These are phyloP conservation scores for Parasteatoda tepidariorum DNA, from an alignment of 1,140 invertebrate genomes.

Conservation along the genomic window DNA sequence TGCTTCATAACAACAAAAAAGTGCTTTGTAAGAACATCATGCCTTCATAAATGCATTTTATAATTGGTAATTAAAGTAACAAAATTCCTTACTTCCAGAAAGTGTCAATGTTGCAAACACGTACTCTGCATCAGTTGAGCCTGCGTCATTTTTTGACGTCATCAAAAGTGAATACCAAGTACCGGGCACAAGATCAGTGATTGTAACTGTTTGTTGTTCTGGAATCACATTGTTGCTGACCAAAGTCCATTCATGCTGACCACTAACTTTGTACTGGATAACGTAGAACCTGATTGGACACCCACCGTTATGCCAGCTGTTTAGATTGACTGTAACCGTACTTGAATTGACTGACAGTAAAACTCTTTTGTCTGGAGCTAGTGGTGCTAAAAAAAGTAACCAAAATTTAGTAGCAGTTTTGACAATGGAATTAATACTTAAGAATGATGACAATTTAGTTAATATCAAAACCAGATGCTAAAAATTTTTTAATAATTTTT, in stretches of 20 bases:
- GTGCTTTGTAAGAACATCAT: too few species aligned
- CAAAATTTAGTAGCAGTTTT: neutral
- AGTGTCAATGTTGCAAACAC: slow-evolving; percentile 77
- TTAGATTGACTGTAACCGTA: slow-evolving; percentile 69
- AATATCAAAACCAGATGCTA: too few species aligned
- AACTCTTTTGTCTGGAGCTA: slow-evolving; percentile 54
- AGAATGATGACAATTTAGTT: too few species aligned
- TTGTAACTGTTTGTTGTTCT: slow-evolving; percentile 55
- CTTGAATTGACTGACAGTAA: slow-evolving; percentile 67
- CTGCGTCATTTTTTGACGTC: slow-evolving; percentile 91
- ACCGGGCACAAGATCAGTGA: slow-evolving; percentile 79
- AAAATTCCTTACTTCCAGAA: slow-evolving; percentile 70
- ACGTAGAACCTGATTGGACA: slow-evolving; percentile 73
- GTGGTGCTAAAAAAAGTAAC: slow-evolving; percentile 59
- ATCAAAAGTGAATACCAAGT: slow-evolving; percentile 87
- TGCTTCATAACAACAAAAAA: too few species aligned
- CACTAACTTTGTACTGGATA: slow-evolving; percentile 68
- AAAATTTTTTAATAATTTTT: too few species aligned
- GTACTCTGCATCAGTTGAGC: slow-evolving; percentile 85
- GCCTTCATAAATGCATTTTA: too few species aligned
- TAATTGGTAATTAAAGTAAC: too few species aligned
- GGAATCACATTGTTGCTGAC: slow-evolving; percentile 89
- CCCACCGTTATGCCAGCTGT: slow-evolving; percentile 71
- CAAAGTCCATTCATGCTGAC: slow-evolving; percentile 74
- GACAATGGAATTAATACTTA: too few species aligned